Percentiles rank a stretch among this genome's conserved stretches.
Evolutionary conservation across 2,797 vertebrate species (phyloP).

Genomic region (Sebastolobus alascanus): DNA sequence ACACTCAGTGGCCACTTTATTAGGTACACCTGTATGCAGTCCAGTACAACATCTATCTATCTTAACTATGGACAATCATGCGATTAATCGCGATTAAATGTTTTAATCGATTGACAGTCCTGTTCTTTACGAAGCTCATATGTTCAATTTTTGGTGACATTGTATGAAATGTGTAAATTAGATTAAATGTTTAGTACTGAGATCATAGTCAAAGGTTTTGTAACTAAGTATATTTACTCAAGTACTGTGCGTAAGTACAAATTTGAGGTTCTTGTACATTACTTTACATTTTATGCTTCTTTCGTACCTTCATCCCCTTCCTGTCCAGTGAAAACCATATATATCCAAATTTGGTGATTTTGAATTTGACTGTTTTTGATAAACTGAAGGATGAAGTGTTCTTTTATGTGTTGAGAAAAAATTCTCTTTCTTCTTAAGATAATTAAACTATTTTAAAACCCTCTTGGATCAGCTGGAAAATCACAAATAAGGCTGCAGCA

Average conservation of each 20-base stretch:
- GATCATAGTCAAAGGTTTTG: neutral
- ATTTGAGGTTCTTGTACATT: neutral
- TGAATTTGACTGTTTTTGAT: neutral
- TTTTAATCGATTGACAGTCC: too few species aligned
- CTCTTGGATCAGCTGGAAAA: neutral
- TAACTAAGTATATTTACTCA: neutral
- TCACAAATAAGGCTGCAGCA: rapidly evolving
- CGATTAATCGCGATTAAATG: too few species aligned
- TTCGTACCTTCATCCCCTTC: neutral
- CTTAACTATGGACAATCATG: too few species aligned
- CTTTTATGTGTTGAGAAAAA: neutral
- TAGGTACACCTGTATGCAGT: neutral
- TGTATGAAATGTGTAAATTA: neutral
- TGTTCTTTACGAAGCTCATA: neutral
- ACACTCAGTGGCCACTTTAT: neutral
- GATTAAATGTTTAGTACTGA: neutral
- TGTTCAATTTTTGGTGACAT: neutral
- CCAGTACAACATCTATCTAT: too few species aligned
- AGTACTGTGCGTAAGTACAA: neutral
- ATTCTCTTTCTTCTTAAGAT: neutral
- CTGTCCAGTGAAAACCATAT: neutral
- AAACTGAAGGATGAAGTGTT: neutral
- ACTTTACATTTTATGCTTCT: neutral
- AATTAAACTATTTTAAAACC: neutral
- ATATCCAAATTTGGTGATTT: neutral